Evolutionary conservation across 1,140 invertebrate genomes (phyloP).

Genomic region (Aplysia californica): DNA sequence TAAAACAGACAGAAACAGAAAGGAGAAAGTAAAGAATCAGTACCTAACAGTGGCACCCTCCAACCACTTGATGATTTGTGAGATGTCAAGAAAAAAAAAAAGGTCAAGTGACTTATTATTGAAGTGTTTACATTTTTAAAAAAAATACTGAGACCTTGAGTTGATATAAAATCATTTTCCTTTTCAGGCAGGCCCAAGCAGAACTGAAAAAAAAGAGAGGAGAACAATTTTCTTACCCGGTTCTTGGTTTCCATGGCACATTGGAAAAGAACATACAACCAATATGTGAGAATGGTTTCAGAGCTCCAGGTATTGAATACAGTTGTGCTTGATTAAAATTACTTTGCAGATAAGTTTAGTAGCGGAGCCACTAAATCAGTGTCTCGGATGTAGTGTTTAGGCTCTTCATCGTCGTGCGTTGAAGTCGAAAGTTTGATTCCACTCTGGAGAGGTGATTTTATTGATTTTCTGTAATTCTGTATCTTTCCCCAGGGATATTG

Average conservation of each 20-base stretch:
- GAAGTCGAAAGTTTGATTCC: neutral
- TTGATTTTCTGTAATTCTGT: too few relatives aligned
- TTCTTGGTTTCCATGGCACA: constrained; percentile 61
- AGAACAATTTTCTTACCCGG: constrained; percentile 49
- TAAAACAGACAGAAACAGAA: too few relatives aligned
- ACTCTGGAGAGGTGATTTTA: neutral
- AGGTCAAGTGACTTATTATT: too few relatives aligned
- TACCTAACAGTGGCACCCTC: too few relatives aligned
- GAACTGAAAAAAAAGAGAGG: constrained; percentile 49
- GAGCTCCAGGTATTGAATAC: constrained; percentile 59
- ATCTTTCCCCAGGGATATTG: too few relatives aligned
- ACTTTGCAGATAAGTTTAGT: neutral
- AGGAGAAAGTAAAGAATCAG: too few relatives aligned
- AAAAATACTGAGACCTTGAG: too few relatives aligned
- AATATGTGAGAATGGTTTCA: constrained; percentile 56
- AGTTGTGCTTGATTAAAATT: neutral
- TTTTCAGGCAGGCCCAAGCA: constrained; percentile 44
- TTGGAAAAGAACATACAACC: constrained; percentile 45
- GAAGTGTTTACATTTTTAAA: too few relatives aligned
- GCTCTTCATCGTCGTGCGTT: neutral
- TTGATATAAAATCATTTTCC: neutral
- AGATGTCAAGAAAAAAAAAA: too few relatives aligned
- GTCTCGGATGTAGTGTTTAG: too few relatives aligned
- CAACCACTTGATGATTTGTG: too few relatives aligned
- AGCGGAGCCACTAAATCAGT: neutral